Evolutionary conservation across 2,113 vertebrate genomes (phyloP), one percentile per base, ranked within the genome.

Genomic region (Chunga burmeisteri): DNA sequence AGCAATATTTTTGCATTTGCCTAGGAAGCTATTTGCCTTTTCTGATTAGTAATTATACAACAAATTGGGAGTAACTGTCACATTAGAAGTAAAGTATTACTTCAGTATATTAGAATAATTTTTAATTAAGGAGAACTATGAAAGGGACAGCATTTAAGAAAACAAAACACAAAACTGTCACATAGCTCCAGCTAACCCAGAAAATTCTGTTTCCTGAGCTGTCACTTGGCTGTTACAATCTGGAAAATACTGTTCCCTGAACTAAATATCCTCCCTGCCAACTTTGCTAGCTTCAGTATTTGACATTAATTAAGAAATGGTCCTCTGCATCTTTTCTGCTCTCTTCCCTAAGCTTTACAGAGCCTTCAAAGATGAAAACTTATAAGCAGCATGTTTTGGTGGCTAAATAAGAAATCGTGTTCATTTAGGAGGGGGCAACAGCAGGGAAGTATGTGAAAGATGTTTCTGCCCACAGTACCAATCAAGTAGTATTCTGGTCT

Each of bases 61-160:
- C 62, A 85, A 87, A 95, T 66, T 62, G n/a, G 42, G 26, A 59
- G 38, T 80, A 90, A 95, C 91, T 85, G 88, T 87, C 87, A 63
- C 78, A 89, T 97, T 78, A 55, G 83, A 82, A 95, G 73, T 65
- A 73, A 80, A 85, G 21, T 65, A 59, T 95, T 80, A 66, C 62
- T 70, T 88, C 70, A 19, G 18, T 74, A 11, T 27, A 38, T 74
- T 58, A 80, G 94, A 93, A 97, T 95, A 95, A 95, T 95, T 93
- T 94, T 83, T 94, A 80, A 94, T 95, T 93, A 97, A 58, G 83
- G 30, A 75, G 53, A 88, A 12, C 74, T 66, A 77, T 70, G 94
- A 85, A 58, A 80, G 93, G 83, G 73, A 73, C 56, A 53, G 15
- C 38, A n/a, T 55, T 82, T 96, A 82, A 91, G 93, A 88, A 95